These are phyloP conservation scores for Coluber constrictor DNA, from an alignment of 2,797 vertebrate genomes.

Conservation along the genomic window DNA sequence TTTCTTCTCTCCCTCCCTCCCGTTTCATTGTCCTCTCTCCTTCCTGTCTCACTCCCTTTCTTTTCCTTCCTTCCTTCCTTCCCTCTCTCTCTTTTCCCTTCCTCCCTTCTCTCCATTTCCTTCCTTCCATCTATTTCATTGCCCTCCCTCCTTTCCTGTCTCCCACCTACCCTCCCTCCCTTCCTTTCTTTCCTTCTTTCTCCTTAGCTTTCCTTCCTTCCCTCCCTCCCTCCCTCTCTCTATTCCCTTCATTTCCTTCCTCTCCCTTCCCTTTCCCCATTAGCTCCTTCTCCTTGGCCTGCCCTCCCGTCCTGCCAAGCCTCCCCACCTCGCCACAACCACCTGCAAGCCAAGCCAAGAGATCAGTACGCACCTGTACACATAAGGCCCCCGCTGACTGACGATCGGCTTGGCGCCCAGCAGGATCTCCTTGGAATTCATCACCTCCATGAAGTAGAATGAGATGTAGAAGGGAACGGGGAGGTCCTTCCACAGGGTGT, in stretches of 20 bases:
- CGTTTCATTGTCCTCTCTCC: background rate
- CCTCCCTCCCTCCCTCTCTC: no score
- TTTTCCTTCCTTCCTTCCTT: background rate
- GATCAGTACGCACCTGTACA: constrained; percentile 85
- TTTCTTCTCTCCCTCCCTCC: no score
- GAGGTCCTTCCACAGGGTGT: constrained; percentile 89
- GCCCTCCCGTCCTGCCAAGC: background rate
- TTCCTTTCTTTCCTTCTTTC: no score
- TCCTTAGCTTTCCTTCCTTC: no score
- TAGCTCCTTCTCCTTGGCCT: background rate
- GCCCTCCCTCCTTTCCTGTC: background rate
- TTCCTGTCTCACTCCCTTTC: no score
- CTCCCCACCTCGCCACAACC: no score
- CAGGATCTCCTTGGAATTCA: constrained; percentile 81
- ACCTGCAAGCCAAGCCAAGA: background rate
- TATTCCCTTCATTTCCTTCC: no score
- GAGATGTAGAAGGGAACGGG: constrained; percentile 91
- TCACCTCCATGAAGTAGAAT: constrained; percentile 82
- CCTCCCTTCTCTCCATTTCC: no score
- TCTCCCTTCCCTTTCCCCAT: background rate
- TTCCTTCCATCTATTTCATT: no score
- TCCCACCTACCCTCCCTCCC: background rate
- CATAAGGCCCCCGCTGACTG: constrained; percentile 85
- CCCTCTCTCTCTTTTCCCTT: background rate
- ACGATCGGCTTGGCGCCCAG: constrained; percentile 79